Evolutionary conservation across 2,888 invertebrate genomes (phyloP), one percentile per base, ranked within the genome.

Genomic region (Thymelicus sylvestris): DNA sequence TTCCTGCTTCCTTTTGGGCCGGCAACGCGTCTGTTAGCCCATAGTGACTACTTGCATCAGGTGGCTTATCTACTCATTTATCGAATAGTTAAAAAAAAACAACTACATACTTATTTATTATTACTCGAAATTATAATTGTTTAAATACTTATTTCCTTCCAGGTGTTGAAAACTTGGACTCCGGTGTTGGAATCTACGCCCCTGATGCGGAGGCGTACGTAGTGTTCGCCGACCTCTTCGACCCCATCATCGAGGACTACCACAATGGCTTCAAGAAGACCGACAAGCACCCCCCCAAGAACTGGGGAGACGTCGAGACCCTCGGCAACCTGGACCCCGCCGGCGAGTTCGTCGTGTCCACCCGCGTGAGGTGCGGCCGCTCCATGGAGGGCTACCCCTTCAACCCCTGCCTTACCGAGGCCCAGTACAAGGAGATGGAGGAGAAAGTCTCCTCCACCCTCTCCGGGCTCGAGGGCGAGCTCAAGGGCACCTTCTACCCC

Each of bases 391-490:
- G 99, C 74, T 99, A 98, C 91, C 98, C 98, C 80, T 99, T 99
- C 97, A 99, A 99, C 95, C 99, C 99, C 79, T 98, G 98, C 95
- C 93, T 99, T 77, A 98, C 98, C 74, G 98, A 99, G 95, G 97
- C 97, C 83, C 98, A 99, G 94, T 99, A 99, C 96, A 97, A 98
- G 93, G 98, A 98, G 92, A 98, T 99, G 98, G 98, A 99, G 90
- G 95, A 96, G 71, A 98, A 98, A 89, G 97, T 98, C 12, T 96
- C 97, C 79, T 86, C 94, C 84, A 97, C 97, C 75, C 95, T 98
- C 78, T 96, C 97, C 57, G 97, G 97, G 44, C 95, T 98, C 74
- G 96, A 97, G 83, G 97, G 97, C 70, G 98, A 99, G 89, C 96
- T 98, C 74, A 98, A 98, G 95, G 98, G 98, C 72, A 98, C 97